Percentiles rank a stretch among this genome's conserved stretches.
These are phyloP conservation scores for Pedetes capensis DNA, from an alignment of 2,113 vertebrate genomes.

Conservation along the genomic window DNA sequence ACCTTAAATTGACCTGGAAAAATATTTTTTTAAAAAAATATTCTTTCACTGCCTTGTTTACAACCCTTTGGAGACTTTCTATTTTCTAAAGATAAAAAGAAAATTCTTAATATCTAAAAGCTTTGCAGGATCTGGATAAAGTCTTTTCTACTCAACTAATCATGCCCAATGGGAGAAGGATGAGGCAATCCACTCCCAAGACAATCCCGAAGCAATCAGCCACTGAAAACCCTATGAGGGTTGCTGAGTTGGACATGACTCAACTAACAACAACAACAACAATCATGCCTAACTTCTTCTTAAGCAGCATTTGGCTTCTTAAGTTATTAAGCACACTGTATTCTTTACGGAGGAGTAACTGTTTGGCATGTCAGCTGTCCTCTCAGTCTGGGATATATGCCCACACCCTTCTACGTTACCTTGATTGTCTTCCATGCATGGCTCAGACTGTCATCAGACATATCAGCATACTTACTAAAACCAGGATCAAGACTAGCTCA, in stretches of 20 bases:
- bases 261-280: no score
- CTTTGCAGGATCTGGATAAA: background rate
- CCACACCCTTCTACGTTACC: background rate
- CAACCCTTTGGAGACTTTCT: background rate
- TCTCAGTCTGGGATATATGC: background rate
- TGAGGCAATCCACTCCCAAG: no score
- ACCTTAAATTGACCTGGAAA: background rate
- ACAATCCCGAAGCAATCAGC: no score
- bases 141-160: background rate
- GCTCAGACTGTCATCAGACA: background rate
- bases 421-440: background rate
- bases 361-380: background rate
- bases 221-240: no score
- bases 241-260: no score
- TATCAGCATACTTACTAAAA: background rate
- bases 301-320: background rate
- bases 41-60: background rate
- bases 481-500: background rate
- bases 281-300: background rate
- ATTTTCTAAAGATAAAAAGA: background rate
- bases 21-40: background rate
- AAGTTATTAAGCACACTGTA: background rate
- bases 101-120: background rate
- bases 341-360: background rate
- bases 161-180: no score